Evolutionary conservation across 2,888 invertebrate species (phyloP).

Genomic region (Nephrotoma flavescens): DNA sequence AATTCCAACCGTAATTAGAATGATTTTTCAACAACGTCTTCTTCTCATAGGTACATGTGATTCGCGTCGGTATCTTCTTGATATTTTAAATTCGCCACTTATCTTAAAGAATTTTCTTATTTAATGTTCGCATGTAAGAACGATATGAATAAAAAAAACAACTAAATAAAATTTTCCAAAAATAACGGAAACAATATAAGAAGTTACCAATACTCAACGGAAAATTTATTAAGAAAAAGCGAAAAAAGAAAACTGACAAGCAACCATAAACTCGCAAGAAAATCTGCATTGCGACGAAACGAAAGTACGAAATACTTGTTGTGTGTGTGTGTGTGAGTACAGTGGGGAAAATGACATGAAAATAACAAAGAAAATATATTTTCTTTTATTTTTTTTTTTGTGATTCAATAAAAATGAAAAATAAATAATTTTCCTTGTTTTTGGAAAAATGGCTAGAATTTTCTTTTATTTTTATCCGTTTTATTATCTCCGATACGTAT

Average conservation of each 20-base stretch:
- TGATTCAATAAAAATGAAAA: not conserved
- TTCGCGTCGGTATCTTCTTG: not conserved
- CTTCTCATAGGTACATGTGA: not conserved
- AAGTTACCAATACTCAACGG: not conserved
- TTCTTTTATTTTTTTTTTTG: not conserved
- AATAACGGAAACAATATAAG: not conserved
- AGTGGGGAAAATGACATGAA: not conserved
- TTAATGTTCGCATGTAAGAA: not conserved
- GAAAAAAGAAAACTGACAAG: not conserved
- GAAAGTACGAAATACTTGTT: not conserved
- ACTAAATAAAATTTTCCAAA: not conserved
- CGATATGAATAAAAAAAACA: not conserved
- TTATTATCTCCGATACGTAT: not conserved
- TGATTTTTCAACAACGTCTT: not conserved
- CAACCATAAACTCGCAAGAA: not conserved
- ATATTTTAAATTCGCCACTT: not conserved
- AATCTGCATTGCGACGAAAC: not conserved
- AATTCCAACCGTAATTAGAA: not conserved
- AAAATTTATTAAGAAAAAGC: not conserved
- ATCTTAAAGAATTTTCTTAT: not conserved
- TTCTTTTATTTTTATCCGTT: not conserved
- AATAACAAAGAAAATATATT: not conserved
- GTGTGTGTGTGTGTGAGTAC: not conserved
- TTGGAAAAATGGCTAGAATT: not conserved
- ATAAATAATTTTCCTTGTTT: not conserved